Conservation (phyloP, 2,888 invertebrate species). For the Cephus rjabovi region DNA sequence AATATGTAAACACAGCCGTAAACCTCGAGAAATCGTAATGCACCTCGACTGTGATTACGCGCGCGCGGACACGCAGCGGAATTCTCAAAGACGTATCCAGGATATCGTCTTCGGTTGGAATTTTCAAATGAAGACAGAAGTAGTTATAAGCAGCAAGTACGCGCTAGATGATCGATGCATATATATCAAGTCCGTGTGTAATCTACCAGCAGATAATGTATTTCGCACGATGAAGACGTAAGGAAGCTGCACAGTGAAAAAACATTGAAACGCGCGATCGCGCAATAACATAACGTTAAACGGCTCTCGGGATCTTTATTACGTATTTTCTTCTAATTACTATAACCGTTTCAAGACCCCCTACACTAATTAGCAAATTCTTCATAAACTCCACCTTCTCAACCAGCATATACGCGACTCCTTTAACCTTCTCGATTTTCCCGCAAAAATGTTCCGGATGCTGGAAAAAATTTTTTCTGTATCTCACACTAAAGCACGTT, state of each 20-base stretch:
- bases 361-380: slow-evolving; percentile 31
- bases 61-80: neutral
- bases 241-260: neutral
- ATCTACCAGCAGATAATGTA: neutral
- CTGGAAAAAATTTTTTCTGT: neutral
- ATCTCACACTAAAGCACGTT: neutral
- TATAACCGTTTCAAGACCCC: slow-evolving; percentile 31
- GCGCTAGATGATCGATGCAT: neutral
- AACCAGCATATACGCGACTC: slow-evolving; percentile 11
- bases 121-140: neutral
- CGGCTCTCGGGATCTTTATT: neutral
- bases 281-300: neutral
- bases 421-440: slow-evolving; percentile 15
- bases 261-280: neutral
- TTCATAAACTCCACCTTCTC: slow-evolving; percentile 6
- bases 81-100: neutral
- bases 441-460: neutral
- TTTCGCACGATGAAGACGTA: neutral
- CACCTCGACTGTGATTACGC: slow-evolving; percentile 10
- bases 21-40: slow-evolving; percentile 3
- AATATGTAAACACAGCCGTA: slow-evolving; percentile 20
- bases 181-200: neutral
- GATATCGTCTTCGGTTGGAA: neutral
- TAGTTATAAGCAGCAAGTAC: neutral
- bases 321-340: slow-evolving; percentile 35